Evolutionary conservation across 1,140 invertebrate genomes (phyloP).

Genomic region (Lerema accius): DNA sequence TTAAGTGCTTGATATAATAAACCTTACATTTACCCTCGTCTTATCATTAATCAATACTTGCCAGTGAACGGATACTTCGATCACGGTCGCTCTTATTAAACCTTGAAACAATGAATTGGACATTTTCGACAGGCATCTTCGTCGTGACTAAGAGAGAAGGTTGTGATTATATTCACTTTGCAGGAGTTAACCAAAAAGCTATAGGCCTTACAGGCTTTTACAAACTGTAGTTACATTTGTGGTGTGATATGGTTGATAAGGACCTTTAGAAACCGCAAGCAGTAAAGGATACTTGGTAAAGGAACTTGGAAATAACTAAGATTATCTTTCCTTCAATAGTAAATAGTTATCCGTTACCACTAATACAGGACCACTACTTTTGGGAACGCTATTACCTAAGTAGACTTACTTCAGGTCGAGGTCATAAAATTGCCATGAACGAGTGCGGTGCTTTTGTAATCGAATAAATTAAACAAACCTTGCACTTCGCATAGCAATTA

Average conservation of each 20-base stretch:
- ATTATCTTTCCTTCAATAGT: no score
- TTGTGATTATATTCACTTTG: constrained; percentile 1
- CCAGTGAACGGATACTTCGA: background rate
- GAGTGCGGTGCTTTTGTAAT: background rate
- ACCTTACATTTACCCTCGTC: background rate
- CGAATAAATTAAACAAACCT: constrained; percentile 12
- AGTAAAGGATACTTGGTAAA: no score
- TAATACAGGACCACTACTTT: no score
- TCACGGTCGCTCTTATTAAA: background rate
- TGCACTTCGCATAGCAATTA: constrained; percentile 14
- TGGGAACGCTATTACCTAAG: no score
- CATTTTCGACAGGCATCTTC: background rate
- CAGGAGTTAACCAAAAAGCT: background rate
- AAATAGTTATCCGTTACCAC: no score
- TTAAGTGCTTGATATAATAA: background rate
- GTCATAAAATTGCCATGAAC: background rate
- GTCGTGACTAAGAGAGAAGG: background rate
- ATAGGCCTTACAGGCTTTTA: background rate
- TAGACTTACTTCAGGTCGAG: no score
- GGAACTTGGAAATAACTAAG: no score
- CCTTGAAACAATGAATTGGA: constrained; percentile 8
- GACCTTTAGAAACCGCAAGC: no score
- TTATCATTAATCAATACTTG: background rate
- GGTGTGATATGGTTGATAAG: no score
- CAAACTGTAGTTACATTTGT: no score